A percentile compares a stretch with the other conserved stretches of the same genome.
Evolutionary conservation across 2,888 invertebrate genomes (phyloP).

Genomic region (Nomada lathburiana): DNA sequence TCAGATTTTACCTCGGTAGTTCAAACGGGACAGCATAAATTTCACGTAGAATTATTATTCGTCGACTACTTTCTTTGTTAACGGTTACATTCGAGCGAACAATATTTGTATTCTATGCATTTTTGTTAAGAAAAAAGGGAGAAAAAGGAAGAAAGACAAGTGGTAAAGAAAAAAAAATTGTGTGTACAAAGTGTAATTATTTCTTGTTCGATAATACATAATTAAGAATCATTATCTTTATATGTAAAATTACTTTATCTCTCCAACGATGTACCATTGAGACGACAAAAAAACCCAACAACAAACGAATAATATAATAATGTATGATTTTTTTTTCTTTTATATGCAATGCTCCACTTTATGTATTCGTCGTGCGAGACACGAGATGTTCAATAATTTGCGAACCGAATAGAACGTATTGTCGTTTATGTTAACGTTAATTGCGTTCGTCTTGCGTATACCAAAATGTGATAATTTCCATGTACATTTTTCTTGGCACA

Average conservation of each 20-base stretch:
- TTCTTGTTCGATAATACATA: constrained; percentile 37
- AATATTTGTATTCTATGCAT: constrained; percentile 18
- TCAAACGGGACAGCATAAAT: constrained; percentile 16
- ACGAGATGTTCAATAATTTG: background rate
- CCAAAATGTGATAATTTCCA: background rate
- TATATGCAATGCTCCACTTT: constrained; percentile 22
- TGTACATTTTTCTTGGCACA: constrained; percentile 3
- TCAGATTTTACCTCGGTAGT: constrained; percentile 19
- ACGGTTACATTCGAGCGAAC: constrained; percentile 24
- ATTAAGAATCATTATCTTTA: constrained; percentile 35
- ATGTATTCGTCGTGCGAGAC: constrained; percentile 5
- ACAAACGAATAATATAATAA: constrained; percentile 13
- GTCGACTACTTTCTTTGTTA: constrained; percentile 10
- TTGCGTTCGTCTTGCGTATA: constrained; percentile 23
- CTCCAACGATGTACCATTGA: constrained; percentile 25
- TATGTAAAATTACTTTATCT: constrained; percentile 36
- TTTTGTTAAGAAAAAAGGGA: constrained; percentile 30
- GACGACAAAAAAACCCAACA: background rate
- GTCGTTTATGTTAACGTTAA: background rate
- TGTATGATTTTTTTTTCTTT: constrained; percentile 10
- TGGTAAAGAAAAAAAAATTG: constrained; percentile 3
- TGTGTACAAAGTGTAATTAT: constrained; percentile 60
- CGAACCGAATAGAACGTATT: no score
- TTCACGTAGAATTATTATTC: no score
- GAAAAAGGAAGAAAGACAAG: background rate